A percentile compares a stretch with the other conserved stretches of the same genome.
phyloP scores from a whole-genome alignment of 2,113 vertebrate species.

The Oreochromis tanganicae region DNA sequence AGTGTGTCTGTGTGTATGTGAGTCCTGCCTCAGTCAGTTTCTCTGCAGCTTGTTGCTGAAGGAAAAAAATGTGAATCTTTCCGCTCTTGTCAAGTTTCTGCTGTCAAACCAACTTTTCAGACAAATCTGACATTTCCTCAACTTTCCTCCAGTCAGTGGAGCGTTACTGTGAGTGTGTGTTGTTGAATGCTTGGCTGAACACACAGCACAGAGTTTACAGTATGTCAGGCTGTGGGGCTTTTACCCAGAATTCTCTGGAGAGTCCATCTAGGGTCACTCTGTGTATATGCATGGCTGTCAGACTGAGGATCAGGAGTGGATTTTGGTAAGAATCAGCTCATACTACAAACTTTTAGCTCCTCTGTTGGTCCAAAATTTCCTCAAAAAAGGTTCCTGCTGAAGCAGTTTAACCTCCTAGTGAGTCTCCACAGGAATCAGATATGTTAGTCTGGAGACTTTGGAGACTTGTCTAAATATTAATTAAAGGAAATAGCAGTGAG shows the following conservation, averaged over 20 bases:
- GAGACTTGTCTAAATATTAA: background rate
- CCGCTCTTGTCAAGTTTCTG: background rate
- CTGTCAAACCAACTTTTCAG: conserved; percentile 36
- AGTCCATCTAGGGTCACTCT: background rate
- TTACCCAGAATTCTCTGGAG: background rate
- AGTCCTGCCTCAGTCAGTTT: background rate
- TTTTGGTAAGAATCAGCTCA: background rate
- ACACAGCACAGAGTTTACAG: background rate
- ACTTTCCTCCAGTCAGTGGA: conserved; percentile 8
- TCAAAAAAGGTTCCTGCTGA: background rate
- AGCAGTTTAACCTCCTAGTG: background rate
- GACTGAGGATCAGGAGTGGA: background rate
- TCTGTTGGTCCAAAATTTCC: background rate
- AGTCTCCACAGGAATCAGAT: background rate
- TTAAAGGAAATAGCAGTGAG: background rate
- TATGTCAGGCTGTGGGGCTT: background rate
- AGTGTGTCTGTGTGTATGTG: background rate
- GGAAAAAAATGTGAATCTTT: background rate
- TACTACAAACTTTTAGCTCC: background rate
- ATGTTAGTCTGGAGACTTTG: background rate
- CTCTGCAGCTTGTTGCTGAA: background rate
- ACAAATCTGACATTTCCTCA: conserved; percentile 46
- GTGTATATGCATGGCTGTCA: background rate
- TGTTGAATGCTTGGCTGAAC: background rate
- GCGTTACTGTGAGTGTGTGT: background rate